Conservation (phyloP, 1,140 invertebrate genomes). For the Riptortus pedestris region DNA sequence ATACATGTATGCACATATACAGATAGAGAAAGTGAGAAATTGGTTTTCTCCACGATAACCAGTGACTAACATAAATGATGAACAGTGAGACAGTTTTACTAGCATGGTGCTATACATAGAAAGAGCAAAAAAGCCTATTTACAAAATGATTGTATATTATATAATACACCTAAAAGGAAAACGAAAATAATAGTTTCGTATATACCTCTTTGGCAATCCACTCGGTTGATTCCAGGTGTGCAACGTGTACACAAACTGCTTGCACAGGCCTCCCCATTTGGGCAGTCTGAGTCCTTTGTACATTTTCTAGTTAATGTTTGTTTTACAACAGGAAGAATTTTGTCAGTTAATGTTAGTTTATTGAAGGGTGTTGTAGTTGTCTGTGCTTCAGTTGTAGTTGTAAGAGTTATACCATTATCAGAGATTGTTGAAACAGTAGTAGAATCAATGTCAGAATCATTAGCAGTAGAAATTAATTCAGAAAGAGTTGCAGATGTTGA, state of each 20-base stretch:
- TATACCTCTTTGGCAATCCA: constrained; percentile 43
- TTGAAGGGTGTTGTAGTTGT: constrained; percentile 6
- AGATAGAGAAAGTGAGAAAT: no score
- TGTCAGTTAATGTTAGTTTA: neutral
- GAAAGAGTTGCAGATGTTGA: neutral
- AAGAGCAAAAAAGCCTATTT: neutral
- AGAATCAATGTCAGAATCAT: neutral
- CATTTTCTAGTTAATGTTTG: constrained; percentile 19
- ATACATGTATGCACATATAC: no score
- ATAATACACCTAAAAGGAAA: no score
- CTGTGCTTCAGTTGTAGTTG: constrained; percentile 12
- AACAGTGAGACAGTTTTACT: no score
- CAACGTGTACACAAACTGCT: constrained; percentile 25
- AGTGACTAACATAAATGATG: no score
- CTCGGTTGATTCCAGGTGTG: constrained; percentile 29
- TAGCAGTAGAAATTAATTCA: neutral
- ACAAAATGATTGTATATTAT: no score
- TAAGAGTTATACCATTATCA: constrained; percentile 14
- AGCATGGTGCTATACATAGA: no score
- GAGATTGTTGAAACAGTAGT: neutral
- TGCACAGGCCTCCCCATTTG: constrained; percentile 25
- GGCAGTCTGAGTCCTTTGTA: constrained; percentile 29
- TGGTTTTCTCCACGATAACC: no score
- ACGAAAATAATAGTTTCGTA: constrained; percentile 23
- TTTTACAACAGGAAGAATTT: no score